A percentile compares a stretch with the other conserved stretches of the same genome.
phyloP scores from a whole-genome alignment of 2,797 vertebrate species.

The Tragelaphus eurycerus region DNA sequence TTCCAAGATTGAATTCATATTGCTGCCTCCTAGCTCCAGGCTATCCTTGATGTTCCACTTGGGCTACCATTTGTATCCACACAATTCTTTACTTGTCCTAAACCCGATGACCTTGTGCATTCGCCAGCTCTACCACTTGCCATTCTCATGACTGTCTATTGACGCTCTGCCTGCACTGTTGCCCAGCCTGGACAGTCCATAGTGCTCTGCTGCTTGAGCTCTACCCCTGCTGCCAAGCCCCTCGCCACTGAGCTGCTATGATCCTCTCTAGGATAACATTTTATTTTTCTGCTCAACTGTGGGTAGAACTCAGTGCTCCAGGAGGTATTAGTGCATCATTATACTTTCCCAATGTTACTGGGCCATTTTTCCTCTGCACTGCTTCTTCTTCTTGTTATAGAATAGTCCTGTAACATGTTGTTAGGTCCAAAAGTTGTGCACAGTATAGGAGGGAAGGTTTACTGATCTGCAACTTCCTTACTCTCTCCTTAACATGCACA shows the following conservation, averaged over 20 bases:
- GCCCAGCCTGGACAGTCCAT: background rate
- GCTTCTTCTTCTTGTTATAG: background rate
- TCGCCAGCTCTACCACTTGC: background rate
- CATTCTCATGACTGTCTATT: background rate
- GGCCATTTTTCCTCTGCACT: background rate
- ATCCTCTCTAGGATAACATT: too few relatives aligned
- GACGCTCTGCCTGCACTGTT: rapidly evolving
- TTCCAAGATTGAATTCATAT: background rate
- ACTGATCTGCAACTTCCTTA: too few relatives aligned
- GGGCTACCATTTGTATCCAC: background rate
- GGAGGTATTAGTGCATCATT: rapidly evolving
- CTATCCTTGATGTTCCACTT: background rate
- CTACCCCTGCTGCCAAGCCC: rapidly evolving
- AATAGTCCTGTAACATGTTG: background rate
- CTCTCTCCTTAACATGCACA: rapidly evolving
- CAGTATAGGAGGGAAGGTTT: background rate
- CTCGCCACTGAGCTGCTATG: background rate
- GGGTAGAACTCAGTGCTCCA: background rate
- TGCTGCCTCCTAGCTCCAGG: background rate
- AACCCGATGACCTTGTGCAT: background rate
- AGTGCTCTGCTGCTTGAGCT: background rate
- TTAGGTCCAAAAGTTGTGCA: background rate
- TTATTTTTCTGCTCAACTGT: background rate
- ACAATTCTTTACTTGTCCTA: background rate
- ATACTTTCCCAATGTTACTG: background rate